A percentile compares a stretch with the other conserved stretches of the same genome.
Conservation (phyloP, 2,113 vertebrate species). For the Pelvicachromis taeniatus region DNA sequence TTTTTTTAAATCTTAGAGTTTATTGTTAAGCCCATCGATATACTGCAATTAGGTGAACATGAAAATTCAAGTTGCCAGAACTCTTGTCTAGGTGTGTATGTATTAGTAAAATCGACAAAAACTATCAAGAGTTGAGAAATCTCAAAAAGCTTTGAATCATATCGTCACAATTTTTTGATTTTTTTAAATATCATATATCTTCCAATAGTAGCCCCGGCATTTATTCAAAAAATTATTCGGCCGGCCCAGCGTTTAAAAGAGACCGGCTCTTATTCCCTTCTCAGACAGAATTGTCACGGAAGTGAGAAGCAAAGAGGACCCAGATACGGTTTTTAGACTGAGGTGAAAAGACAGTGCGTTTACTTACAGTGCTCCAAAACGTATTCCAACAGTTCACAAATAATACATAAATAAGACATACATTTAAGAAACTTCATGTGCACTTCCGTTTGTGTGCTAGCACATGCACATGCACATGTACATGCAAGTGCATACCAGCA, state of each 20-base stretch:
- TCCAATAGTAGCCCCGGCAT: too few relatives aligned
- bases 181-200: too few relatives aligned
- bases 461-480: not conserved
- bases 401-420: too few relatives aligned
- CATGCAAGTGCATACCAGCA: not conserved
- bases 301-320: too few relatives aligned
- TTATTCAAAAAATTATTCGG: too few relatives aligned
- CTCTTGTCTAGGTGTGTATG: not conserved
- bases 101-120: not conserved
- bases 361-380: too few relatives aligned
- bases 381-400: too few relatives aligned
- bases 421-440: not conserved
- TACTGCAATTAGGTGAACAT: not conserved
- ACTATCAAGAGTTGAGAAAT: not conserved
- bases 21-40: fast-evolving
- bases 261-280: too few relatives aligned
- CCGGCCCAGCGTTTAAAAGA: too few relatives aligned
- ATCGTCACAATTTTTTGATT: not conserved
- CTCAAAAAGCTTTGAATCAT: not conserved
- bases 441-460: not conserved
- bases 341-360: too few relatives aligned
- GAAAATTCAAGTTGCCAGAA: not conserved
- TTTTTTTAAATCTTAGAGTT: not conserved
- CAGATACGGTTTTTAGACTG: too few relatives aligned
- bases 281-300: too few relatives aligned